Base-by-base conservation (phyloP, 2,113 vertebrate species). In the Platichthys flesus region DNA sequence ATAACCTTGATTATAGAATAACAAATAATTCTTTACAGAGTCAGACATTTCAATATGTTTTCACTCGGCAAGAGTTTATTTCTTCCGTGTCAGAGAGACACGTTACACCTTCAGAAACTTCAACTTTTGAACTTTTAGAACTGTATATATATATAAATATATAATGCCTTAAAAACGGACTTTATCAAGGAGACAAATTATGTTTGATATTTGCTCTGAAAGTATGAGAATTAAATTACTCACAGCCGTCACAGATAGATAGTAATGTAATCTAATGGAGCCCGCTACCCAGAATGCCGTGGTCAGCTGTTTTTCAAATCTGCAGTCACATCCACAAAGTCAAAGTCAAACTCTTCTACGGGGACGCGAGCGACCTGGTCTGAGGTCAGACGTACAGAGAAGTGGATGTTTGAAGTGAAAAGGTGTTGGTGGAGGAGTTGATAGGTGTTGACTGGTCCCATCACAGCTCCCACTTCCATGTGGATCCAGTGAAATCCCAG, bases 401-500 rank as follows among this genome's bases (percentile, higher is more conserved):
- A 20, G 24, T 31, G 16, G 24, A 14, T 21, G 64, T 61, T 55
- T 71, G 67, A 71, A 82, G 77, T 63, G 0, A 63, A 67, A 76
- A 45, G 21, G 26, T 35, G 61, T 60, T 6, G 20, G 15, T 54
- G 54, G 68, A n/a, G 2, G 58, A 59, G 40, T 45, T 68, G 76
- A 85, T 42, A 15, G 54, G 67, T 56, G 12, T 23, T 51, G 63
- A 78, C 55, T 74, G 80, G 62, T 59, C 55, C 4, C 13, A 23
- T 57, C 75, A 21, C 75, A 76, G 79, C 83, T 57, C 67, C 58
- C 60, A 23, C 60, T 79, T 83, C 83, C 90, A 89, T 85, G 87
- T 88, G 89, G 87, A 75, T 93, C 90, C 85, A 92, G 89, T 90
- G 90, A 90, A 89, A 83, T 86, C 83, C 67, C 91, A 85, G 21